Evolutionary conservation across 2,888 invertebrate species (phyloP), one percentile per base, ranked within the genome.

Genomic region (Anagyrus pseudococci): DNA sequence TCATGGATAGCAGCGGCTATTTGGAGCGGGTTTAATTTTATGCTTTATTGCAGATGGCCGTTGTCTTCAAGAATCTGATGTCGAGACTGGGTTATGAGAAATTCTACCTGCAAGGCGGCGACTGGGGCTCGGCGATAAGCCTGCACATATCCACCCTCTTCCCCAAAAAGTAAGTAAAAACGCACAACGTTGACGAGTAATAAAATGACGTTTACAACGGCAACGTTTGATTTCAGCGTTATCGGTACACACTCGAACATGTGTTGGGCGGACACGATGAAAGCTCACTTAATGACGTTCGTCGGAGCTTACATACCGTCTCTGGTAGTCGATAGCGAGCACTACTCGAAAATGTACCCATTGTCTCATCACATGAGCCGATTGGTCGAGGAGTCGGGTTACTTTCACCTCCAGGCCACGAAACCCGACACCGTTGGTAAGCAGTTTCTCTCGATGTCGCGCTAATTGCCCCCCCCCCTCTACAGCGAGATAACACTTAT

Each of bases 391-490:
- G 75, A 82, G 20, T 75, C 78, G 74, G 62, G 88, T 86, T 89
- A 88, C 70, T 76, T 91, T 71, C 94, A 94, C 75, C 69, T 94
- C 4, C 95, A 96, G 76, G 86, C 92, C 0, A 93, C 94, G 0
- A 95, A 94, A 77, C 95, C 96, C 15, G 95, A 96, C 73, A 94
- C 94, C 0, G 82, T 93, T 68, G 94, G 93, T 90, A 75, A 79
- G 58, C n/a, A n/a, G n/a, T n/a, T n/a, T n/a, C n/a, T n/a, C n/a
- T n/a, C n/a, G n/a, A n/a, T n/a, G n/a, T n/a, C n/a, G n/a, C n/a
- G n/a, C n/a, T n/a, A n/a, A n/a, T n/a, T n/a, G n/a, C n/a, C n/a
- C n/a, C n/a, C n/a, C n/a, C n/a, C n/a, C n/a, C n/a, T n/a, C n/a
- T n/a, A n/a, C n/a, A n/a, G n/a, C n/a, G n/a, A n/a, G n/a, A n/a